Evolutionary conservation across 2,797 vertebrate genomes (phyloP).

Genomic region (Cyprinella venusta): DNA sequence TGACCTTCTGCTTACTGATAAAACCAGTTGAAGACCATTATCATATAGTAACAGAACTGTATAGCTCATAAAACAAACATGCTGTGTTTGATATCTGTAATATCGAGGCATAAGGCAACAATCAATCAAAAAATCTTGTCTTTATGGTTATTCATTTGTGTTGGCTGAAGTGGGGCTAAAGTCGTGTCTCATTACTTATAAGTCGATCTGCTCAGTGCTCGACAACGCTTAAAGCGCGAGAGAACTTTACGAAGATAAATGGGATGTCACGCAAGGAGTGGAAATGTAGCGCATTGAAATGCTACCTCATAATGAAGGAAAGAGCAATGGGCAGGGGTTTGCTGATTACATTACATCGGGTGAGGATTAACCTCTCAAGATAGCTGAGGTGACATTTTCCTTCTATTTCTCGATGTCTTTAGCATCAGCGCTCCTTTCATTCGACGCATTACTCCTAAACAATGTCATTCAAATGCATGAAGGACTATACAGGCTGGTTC

Average conservation of each 20-base stretch:
- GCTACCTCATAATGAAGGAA: slow-evolving; percentile 38
- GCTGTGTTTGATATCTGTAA: background rate
- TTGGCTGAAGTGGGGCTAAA: slow-evolving; percentile 25
- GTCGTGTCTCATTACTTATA: slow-evolving; percentile 13
- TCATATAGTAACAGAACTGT: slow-evolving; percentile 14
- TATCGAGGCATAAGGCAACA: background rate
- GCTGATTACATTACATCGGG: slow-evolving; percentile 28
- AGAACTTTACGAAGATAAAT: slow-evolving; percentile 32
- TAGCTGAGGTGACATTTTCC: slow-evolving; percentile 38
- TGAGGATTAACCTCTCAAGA: slow-evolving; percentile 40
- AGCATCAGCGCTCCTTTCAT: slow-evolving; percentile 3
- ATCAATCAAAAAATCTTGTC: slow-evolving; percentile 16
- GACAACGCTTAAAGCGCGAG: slow-evolving; percentile 10
- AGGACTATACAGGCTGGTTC: slow-evolving; percentile 1
- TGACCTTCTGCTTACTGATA: slow-evolving; percentile 31
- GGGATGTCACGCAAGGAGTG: slow-evolving; percentile 11
- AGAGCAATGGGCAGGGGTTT: slow-evolving; percentile 25
- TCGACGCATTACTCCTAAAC: background rate
- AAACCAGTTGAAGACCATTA: slow-evolving; percentile 25
- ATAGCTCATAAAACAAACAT: slow-evolving; percentile 12
- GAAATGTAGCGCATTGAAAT: slow-evolving; percentile 26
- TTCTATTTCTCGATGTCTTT: background rate
- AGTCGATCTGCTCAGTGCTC: slow-evolving; percentile 22
- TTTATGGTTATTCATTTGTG: slow-evolving; percentile 26
- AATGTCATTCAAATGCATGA: background rate